phyloP scores from a whole-genome alignment of 2,113 vertebrate genomes.

The Macrotis lagotis region DNA sequence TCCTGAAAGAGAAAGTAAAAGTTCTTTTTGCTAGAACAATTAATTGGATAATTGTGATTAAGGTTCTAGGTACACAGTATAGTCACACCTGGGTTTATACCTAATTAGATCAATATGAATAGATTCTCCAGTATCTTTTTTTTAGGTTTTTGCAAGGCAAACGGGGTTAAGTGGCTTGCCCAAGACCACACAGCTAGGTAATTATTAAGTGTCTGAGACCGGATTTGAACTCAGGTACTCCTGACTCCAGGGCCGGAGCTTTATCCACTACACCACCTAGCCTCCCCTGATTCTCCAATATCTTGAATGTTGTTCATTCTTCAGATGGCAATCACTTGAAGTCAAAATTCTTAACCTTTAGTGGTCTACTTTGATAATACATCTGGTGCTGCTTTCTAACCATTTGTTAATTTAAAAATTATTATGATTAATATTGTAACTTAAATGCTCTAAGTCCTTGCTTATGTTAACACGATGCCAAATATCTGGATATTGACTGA shows the following conservation, averaged over 20 bases:
- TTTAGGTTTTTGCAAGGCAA: too few species aligned
- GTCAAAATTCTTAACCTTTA: neutral
- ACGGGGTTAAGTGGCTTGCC: too few species aligned
- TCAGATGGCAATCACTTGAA: neutral
- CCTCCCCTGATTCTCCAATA: too few species aligned
- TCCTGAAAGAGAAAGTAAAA: neutral
- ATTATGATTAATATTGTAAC: conserved; percentile 1
- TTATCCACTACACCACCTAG: too few species aligned
- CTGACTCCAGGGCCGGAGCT: too few species aligned
- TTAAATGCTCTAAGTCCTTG: neutral
- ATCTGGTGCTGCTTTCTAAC: neutral
- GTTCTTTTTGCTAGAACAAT: conserved; percentile 7
- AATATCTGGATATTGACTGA: neutral
- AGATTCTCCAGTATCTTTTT: neutral
- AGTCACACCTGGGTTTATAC: neutral
- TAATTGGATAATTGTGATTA: conserved; percentile 2
- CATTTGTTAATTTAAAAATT: neutral
- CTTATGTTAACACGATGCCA: neutral
- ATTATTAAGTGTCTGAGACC: too few species aligned
- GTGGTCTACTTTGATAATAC: neutral
- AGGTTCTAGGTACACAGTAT: neutral
- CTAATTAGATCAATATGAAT: conserved; percentile 3
- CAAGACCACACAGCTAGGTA: too few species aligned
- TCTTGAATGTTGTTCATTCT: neutral
- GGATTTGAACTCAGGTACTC: too few species aligned